A percentile compares a stretch with the other conserved stretches of the same genome.
These are phyloP conservation scores for Xestobium rufovillosum DNA, from an alignment of 2,888 invertebrate species.

Conservation along the genomic window DNA sequence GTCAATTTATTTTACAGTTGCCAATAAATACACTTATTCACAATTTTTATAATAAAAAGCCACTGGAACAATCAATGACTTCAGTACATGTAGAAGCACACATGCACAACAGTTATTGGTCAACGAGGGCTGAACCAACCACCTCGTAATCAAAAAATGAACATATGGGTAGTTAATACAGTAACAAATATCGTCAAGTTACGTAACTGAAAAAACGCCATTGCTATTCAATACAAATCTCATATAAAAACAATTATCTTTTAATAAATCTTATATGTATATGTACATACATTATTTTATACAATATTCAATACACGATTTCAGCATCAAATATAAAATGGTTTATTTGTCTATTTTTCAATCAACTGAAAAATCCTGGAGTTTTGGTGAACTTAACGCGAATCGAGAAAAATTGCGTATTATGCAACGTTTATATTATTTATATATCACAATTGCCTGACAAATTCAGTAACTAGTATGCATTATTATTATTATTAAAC, in stretches of 20 bases:
- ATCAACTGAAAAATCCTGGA: too few species aligned
- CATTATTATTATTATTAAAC: slow-evolving; percentile 11
- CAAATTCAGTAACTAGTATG: slow-evolving; percentile 33
- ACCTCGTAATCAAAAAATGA: background rate
- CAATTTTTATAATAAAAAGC: slow-evolving; percentile 28
- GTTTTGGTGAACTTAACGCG: too few species aligned
- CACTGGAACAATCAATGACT: slow-evolving; percentile 28
- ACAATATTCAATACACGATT: slow-evolving; percentile 37
- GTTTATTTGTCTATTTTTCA: slow-evolving; percentile 30
- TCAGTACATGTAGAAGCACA: slow-evolving; percentile 35
- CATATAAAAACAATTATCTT: slow-evolving; percentile 35
- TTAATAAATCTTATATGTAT: slow-evolving; percentile 20
- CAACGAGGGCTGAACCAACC: slow-evolving; percentile 29
- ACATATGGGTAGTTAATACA: background rate
- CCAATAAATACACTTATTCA: slow-evolving; percentile 34
- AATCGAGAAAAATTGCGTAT: too few species aligned
- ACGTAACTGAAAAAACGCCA: background rate
- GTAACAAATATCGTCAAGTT: background rate
- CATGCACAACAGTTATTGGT: slow-evolving; percentile 37
- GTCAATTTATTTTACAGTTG: slow-evolving; percentile 32
- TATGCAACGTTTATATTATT: too few species aligned
- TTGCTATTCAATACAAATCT: slow-evolving; percentile 22
- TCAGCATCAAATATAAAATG: slow-evolving; percentile 40
- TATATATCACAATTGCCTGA: slow-evolving; percentile 42
- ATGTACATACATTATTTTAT: slow-evolving; percentile 36